Conservation (phyloP, 37 sponge, comb jelly and placozoan genomes). For the Tethya wilhelma region DNA sequence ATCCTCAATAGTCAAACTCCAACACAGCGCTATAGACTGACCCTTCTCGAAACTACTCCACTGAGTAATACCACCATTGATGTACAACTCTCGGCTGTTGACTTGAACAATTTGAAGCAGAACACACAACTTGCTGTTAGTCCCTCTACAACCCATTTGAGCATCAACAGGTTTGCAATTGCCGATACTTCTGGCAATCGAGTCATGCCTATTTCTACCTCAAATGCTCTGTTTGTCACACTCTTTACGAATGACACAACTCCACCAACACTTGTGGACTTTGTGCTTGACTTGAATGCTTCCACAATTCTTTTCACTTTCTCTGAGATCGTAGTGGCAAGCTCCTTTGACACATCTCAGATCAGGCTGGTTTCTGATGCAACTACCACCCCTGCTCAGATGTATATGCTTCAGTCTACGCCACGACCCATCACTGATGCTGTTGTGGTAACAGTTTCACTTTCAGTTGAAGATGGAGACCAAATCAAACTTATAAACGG, state of each 20-base stretch:
- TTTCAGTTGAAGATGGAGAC: slow-evolving; percentile 78
- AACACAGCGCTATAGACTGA: slow-evolving; percentile 38
- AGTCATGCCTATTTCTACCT: slow-evolving; percentile 4
- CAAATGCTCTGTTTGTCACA: slow-evolving; percentile 38
- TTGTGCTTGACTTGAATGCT: slow-evolving; percentile 66
- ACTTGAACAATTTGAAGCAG: slow-evolving; percentile 76
- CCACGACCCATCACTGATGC: slow-evolving; percentile 17
- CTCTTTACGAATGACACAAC: slow-evolving; percentile 56
- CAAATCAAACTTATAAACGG: slow-evolving; percentile 58
- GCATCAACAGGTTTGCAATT: slow-evolving; percentile 32
- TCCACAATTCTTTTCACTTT: slow-evolving; percentile 75
- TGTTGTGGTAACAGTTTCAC: slow-evolving; percentile 15
- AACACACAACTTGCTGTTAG: slow-evolving; percentile 48
- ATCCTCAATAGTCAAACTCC: slow-evolving; percentile 49
- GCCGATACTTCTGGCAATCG: slow-evolving; percentile 72
- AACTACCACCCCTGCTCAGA: slow-evolving; percentile 10
- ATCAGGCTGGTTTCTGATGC: slow-evolving; percentile 30
- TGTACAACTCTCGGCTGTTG: slow-evolving; percentile 38
- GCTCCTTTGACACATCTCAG: slow-evolving; percentile 24
- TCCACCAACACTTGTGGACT: slow-evolving; percentile 61
- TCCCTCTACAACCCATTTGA: slow-evolving; percentile 60
- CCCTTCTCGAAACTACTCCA: background rate
- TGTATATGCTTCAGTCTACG: slow-evolving; percentile 53
- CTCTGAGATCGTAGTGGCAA: slow-evolving; percentile 72
- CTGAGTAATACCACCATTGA: slow-evolving; percentile 38